Conservation (phyloP, 2,888 invertebrate species). For the Parnassius glacialis region DNA sequence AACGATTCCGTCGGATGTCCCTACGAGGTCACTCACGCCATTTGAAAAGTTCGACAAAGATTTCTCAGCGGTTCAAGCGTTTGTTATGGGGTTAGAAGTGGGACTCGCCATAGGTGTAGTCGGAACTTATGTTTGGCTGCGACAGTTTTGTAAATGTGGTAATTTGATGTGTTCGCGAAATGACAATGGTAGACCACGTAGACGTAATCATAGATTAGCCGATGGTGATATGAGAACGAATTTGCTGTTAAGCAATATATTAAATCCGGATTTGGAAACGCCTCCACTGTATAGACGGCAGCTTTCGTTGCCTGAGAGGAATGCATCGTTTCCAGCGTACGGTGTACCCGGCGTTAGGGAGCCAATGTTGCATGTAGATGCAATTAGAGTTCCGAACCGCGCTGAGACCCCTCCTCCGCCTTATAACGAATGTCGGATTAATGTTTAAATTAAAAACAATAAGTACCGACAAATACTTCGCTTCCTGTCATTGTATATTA, state of each 20-base stretch:
- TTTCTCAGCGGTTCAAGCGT: constrained; percentile 68
- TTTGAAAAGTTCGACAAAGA: constrained; percentile 65
- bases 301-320: constrained; percentile 55
- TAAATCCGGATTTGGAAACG: constrained; percentile 63
- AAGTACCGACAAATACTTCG: neutral
- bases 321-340: constrained; percentile 46
- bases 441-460: constrained; percentile 35
- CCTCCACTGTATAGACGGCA: constrained; percentile 64
- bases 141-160: constrained; percentile 56
- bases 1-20: constrained; percentile 36
- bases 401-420: constrained; percentile 74
- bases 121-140: constrained; percentile 69
- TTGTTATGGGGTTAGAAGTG: constrained; percentile 66
- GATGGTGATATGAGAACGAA: constrained; percentile 66
- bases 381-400: constrained; percentile 50
- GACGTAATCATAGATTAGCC: constrained; percentile 33
- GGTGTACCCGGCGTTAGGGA: constrained; percentile 49
- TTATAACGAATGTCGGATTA: constrained; percentile 64
- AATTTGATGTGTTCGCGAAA: constrained; percentile 47
- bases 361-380: constrained; percentile 52
- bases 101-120: constrained; percentile 69
- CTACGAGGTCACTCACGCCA: constrained; percentile 49
- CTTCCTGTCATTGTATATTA: neutral
- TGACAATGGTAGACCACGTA: constrained; percentile 46
- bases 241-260: constrained; percentile 61